Conservation (phyloP, 2,113 vertebrate species). For the Gasterosteus aculeatus region DNA sequence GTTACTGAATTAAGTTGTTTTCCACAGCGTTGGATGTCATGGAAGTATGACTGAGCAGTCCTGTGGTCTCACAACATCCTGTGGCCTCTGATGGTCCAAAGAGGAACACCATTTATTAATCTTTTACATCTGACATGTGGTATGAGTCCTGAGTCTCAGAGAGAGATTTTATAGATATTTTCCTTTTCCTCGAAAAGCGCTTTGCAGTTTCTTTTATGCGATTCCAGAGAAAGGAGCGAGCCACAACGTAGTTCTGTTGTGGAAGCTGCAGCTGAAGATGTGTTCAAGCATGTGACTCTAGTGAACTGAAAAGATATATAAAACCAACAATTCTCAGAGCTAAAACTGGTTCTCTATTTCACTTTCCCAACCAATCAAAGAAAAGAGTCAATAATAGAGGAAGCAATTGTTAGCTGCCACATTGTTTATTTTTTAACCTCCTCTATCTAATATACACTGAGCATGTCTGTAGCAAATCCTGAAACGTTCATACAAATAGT, state of each 20-base stretch:
- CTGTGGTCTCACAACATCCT: constrained; percentile 46
- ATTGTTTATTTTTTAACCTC: no score
- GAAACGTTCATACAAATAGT: no score
- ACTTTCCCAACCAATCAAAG: no score
- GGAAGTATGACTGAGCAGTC: constrained; percentile 34
- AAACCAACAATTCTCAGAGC: neutral
- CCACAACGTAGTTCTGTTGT: neutral
- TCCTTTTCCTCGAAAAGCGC: constrained; percentile 8
- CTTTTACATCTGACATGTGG: constrained; percentile 54
- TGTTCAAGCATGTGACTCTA: neutral
- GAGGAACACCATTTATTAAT: constrained; percentile 48
- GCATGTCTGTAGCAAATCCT: no score
- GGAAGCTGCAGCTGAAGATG: neutral
- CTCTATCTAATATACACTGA: no score
- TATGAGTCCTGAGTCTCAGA: constrained; percentile 14
- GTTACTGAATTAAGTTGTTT: constrained; percentile 19
- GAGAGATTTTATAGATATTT: constrained; percentile 19
- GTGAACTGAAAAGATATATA: neutral
- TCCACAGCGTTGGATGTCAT: constrained; percentile 29
- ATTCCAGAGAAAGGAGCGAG: constrained; percentile 21
- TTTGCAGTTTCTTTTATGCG: constrained; percentile 11
- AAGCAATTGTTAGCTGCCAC: neutral
- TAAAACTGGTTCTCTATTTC: neutral
- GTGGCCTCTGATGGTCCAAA: constrained; percentile 32
- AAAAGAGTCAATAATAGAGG: neutral